Evolutionary conservation across 2,888 invertebrate species (phyloP).

Genomic region (Dasypolia templi): DNA sequence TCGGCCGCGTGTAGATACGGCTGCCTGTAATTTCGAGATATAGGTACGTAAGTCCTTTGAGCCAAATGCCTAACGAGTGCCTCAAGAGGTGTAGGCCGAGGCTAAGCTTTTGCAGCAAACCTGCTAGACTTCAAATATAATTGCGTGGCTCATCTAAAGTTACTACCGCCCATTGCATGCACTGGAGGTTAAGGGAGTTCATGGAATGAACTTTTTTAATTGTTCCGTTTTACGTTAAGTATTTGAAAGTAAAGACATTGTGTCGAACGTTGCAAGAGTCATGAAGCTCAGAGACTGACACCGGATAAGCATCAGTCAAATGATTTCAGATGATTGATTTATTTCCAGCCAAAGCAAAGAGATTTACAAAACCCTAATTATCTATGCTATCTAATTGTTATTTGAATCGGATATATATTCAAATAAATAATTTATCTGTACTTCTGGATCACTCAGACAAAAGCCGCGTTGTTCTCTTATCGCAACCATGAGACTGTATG

Average conservation of each 20-base stretch:
- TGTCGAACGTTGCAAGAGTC: not conserved
- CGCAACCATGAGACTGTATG: constrained; percentile 56
- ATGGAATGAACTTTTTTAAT: not conserved
- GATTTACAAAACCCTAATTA: constrained; percentile 14
- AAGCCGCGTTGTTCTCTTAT: constrained; percentile 57
- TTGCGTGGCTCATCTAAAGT: too few species aligned
- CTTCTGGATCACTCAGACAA: constrained; percentile 53
- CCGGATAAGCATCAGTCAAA: not conserved
- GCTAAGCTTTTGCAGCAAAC: not conserved
- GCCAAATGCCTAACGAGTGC: not conserved
- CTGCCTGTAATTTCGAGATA: not conserved
- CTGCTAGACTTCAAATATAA: not conserved
- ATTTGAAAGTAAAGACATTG: not conserved
- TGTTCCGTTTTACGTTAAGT: not conserved
- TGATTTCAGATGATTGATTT: constrained; percentile 6
- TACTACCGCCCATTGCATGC: not conserved
- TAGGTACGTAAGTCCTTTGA: not conserved
- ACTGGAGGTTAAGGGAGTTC: not conserved
- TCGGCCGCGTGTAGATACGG: not conserved
- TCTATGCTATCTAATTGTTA: constrained; percentile 30
- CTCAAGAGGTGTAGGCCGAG: not conserved
- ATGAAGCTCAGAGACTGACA: not conserved
- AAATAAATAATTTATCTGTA: constrained; percentile 49
- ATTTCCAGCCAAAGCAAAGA: not conserved
- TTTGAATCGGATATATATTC: too few species aligned